Base-by-base conservation (phyloP, 2,113 vertebrate genomes). In the Grallaria varia region DNA sequence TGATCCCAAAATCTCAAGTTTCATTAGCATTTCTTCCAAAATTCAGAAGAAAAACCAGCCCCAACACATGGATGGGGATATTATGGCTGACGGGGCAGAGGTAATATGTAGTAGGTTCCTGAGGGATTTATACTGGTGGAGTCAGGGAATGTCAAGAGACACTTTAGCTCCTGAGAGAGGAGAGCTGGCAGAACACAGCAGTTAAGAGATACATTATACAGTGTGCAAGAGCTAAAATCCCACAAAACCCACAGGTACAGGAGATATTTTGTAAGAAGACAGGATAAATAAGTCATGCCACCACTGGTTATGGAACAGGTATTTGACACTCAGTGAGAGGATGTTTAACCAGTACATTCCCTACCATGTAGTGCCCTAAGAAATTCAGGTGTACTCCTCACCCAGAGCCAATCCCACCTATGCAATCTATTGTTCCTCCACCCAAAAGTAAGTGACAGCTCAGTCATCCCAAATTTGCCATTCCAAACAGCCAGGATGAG, bases 41-140 rank as follows among this genome's bases (percentile, higher is more conserved):
- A 37, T 82, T 37, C 13, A 35, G 20, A 20, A 22, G 30, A 60
- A 58, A 81, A 40, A 25, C 55, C 55, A 40, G 27, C 21, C 39
- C 50, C 60, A 40, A 4, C 6, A 40, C 6, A 16, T 33, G 22
- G 58, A 33, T 39, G 63, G 83, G 33, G 33, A 21, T 16, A 28
- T 11, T n/a, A 2, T 0, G 39, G 49, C 16, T 42, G 47, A 30
- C 21, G 80, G 16, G 35, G 28, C 19, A 87, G 67, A 79, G 13
- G 22, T n/a, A 15, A 37, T n/a, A 4, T 1, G 0, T 3, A 25
- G 30, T 1, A 27, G 40, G 4, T 19, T n/a, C n/a, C 25, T 5
- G 19, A 69, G 11, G 45, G 42, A 28, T 66, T 75, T 59, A 16
- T 12, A 37, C 1, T 33, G 33, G 14, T 13, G 33, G 15, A 63